Evolutionary conservation across 2,113 vertebrate species (phyloP).

Genomic region (Hystrix brachyura): DNA sequence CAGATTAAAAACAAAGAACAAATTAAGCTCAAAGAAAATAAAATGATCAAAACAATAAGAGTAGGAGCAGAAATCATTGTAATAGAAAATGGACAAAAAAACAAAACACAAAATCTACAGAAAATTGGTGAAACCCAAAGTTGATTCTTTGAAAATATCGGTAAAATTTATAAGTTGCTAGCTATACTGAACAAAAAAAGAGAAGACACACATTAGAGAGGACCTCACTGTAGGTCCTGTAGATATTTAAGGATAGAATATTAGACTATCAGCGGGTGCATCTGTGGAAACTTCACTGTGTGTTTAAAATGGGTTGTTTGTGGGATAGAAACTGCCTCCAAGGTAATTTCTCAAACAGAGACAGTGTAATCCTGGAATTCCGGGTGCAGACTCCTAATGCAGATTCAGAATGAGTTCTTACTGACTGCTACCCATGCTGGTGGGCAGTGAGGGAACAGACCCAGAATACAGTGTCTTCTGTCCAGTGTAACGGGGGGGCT

Average conservation of each 20-base stretch:
- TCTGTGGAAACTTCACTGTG: not conserved
- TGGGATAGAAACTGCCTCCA: not conserved
- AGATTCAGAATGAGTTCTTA: not conserved
- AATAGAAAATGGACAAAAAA: not conserved
- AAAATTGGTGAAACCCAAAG: not conserved
- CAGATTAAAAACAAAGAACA: not conserved
- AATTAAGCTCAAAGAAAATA: not conserved
- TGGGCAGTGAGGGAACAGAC: not conserved
- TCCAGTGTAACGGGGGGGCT: not conserved
- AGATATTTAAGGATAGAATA: no score
- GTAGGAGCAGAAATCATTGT: not conserved
- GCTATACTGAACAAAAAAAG: not conserved
- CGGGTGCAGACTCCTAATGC: not conserved
- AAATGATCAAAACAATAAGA: not conserved
- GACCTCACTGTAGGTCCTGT: accelerated
- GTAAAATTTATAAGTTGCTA: not conserved
- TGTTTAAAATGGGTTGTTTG: not conserved
- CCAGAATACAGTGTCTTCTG: no score
- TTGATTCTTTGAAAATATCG: not conserved
- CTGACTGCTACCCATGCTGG: not conserved
- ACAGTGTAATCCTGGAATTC: not conserved
- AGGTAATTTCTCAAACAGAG: not conserved
- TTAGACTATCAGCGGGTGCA: not conserved
- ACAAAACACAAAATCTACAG: not conserved
- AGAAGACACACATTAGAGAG: not conserved